Base-by-base conservation (phyloP, 37 sponge, comb jelly and placozoan genomes). In the Beroe forskalii region DNA sequence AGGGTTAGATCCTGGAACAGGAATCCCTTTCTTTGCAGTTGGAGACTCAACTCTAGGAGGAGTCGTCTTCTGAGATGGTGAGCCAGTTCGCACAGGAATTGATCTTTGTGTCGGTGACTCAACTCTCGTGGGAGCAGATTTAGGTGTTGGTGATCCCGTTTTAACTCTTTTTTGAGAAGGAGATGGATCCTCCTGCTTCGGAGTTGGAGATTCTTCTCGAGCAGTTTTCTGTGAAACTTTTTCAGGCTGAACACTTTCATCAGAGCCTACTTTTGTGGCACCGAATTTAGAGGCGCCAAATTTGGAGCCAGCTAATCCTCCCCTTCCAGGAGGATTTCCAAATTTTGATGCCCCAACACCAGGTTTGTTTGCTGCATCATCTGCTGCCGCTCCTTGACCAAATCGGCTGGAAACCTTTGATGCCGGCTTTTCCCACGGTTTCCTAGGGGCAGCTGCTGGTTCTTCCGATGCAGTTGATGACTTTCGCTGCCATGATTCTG, bases 401-500 rank as follows among this genome's bases (percentile, higher is more conserved):
- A 69, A 80, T 37, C 30, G 40, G 27, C 30, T 80, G 27, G 86
- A 8, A n/a, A 80, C n/a, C 55, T 25, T 41, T 1, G 86, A 80
- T 12, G 55, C 8, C 30, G 44, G 40, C 31, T 80, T 35, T 44
- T 80, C 40, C 86, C 86, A 80, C 4, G 86, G 86, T 48, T 80
- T 80, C 22, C 43, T 23, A 42, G 86, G 86, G 9, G 8, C 30
- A 33, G 72, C 1, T 32, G 35, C 36, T 36, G 38, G 2, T 37
- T 80, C 86, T 23, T 41, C 55, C 9, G 86, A 23, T 25, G 27
- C 28, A 1, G n/a, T 6, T 4, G 44, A 32, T 44, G 86, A 20
- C 42, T 80, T 80, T 31, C 42, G 40, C 55, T 80, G 86, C 86
- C 86, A 80, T 25, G 86, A 80, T 22, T 80, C 86, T 23, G 35